These are phyloP conservation scores for Zaprionus lachaisei DNA, from an alignment of 1,140 invertebrate species.

Conservation along the genomic window DNA sequence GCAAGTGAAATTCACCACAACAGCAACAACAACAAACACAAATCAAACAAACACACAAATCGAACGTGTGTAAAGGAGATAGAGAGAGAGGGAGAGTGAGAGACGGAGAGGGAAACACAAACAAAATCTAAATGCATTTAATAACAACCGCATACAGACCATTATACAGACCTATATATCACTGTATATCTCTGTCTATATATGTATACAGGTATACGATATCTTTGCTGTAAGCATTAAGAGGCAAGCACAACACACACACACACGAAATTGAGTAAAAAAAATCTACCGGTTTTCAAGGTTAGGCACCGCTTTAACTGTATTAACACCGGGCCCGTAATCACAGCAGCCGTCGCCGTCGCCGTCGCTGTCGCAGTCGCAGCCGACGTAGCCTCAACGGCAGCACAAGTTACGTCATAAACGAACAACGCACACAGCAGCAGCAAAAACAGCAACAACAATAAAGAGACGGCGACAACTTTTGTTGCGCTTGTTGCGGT, in stretches of 20 bases:
- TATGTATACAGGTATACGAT: slow-evolving; percentile 9
- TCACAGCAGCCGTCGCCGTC: slow-evolving; percentile 63
- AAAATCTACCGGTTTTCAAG: slow-evolving; percentile 84
- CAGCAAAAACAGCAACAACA: slow-evolving; percentile 41
- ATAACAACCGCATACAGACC: slow-evolving; percentile 7
- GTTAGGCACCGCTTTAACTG: slow-evolving; percentile 80
- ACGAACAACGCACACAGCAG: slow-evolving; percentile 53
- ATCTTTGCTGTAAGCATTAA: slow-evolving; percentile 30
- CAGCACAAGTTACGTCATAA: slow-evolving; percentile 74
- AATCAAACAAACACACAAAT: slow-evolving; percentile 31
- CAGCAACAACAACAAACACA: slow-evolving; percentile 34
- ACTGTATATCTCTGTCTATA: slow-evolving; percentile 9
- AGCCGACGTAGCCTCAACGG: slow-evolving; percentile 19
- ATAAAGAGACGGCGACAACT: slow-evolving; percentile 37
- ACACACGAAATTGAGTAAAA: slow-evolving; percentile 66
- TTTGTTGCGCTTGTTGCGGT: slow-evolving; percentile 64
- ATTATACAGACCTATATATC: slow-evolving; percentile 10
- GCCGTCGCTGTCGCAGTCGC: slow-evolving; percentile 19
- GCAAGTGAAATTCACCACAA: slow-evolving; percentile 52
- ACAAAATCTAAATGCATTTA: slow-evolving; percentile 40
- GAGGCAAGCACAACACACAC: slow-evolving; percentile 40
- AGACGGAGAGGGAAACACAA: slow-evolving; percentile 12
- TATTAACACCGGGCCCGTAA: slow-evolving; percentile 79
- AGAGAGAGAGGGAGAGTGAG: not conserved
- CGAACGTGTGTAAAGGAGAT: not conserved